These are phyloP conservation scores for Ifrita kowaldi DNA, from an alignment of 2,113 vertebrate genomes.

Conservation along the genomic window DNA sequence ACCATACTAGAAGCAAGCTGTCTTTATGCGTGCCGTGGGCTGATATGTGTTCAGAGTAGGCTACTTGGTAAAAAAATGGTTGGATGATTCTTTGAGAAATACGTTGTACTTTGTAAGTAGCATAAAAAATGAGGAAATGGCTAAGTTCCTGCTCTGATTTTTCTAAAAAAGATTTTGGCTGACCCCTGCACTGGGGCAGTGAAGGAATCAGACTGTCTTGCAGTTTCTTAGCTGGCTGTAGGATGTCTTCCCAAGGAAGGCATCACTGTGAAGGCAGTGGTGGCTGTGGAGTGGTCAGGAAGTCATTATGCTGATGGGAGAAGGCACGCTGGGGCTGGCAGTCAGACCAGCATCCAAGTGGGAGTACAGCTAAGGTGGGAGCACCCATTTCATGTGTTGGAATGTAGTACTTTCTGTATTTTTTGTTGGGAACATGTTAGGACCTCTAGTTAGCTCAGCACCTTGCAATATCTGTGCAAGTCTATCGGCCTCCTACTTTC, in stretches of 20 bases:
- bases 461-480: not conserved
- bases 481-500: not conserved
- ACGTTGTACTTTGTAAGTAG: not conserved
- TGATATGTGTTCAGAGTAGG: not conserved
- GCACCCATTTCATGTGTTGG: not conserved
- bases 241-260: not conserved
- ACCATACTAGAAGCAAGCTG: not conserved
- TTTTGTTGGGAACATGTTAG: not conserved
- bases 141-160: not conserved
- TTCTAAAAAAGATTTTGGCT: not conserved
- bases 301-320: not conserved
- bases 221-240: not conserved
- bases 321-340: not conserved
- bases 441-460: not conserved
- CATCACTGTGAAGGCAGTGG: not conserved
- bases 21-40: not conserved
- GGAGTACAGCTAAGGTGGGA: not conserved
- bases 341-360: not conserved
- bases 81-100: not conserved
- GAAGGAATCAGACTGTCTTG: not conserved
- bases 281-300: not conserved
- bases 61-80: not conserved
- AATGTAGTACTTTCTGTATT: not conserved
- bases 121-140: not conserved
- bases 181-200: not conserved